phyloP scores from a whole-genome alignment of 2,797 vertebrate species.

The Microctenopoma steveboyesi region DNA sequence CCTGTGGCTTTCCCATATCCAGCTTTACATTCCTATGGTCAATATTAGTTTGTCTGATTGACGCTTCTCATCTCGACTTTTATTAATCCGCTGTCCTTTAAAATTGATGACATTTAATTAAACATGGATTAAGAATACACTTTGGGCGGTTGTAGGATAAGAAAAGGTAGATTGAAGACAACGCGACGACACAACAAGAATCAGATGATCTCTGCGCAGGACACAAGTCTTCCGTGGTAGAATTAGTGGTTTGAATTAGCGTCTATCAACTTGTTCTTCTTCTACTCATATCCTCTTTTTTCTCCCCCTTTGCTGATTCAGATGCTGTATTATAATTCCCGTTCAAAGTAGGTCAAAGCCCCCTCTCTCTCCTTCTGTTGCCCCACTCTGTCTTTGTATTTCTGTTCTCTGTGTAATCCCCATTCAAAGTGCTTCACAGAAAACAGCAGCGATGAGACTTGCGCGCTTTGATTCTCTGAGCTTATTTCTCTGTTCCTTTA shows the following conservation, averaged over 20 bases:
- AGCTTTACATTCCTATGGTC: constrained; percentile 35
- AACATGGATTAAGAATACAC: constrained; percentile 61
- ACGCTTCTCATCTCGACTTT: constrained; percentile 42
- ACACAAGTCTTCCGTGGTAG: constrained; percentile 18
- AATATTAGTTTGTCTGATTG: constrained; percentile 61
- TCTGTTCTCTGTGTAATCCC: constrained; percentile 67
- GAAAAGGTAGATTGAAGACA: constrained; percentile 31
- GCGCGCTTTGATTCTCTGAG: constrained; percentile 69
- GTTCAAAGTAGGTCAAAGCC: constrained; percentile 74
- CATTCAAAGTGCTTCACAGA: constrained; percentile 43
- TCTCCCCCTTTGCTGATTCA: constrained; percentile 49
- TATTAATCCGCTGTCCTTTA: constrained; percentile 67
- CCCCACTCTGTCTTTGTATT: constrained; percentile 38
- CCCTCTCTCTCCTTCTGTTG: constrained; percentile 37
- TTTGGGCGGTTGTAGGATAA: background rate
- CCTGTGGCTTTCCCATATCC: constrained; percentile 21
- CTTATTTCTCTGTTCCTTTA: constrained; percentile 59
- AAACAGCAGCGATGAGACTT: constrained; percentile 36
- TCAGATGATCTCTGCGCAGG: constrained; percentile 23
- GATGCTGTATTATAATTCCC: constrained; percentile 63
- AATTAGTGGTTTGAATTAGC: constrained; percentile 43
- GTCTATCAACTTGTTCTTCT: constrained; percentile 42
- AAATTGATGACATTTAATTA: constrained; percentile 71
- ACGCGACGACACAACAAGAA: constrained; percentile 47
- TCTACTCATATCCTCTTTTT: constrained; percentile 43